phyloP scores from a whole-genome alignment of 2,113 vertebrate species.

The Halcyon malimbica region DNA sequence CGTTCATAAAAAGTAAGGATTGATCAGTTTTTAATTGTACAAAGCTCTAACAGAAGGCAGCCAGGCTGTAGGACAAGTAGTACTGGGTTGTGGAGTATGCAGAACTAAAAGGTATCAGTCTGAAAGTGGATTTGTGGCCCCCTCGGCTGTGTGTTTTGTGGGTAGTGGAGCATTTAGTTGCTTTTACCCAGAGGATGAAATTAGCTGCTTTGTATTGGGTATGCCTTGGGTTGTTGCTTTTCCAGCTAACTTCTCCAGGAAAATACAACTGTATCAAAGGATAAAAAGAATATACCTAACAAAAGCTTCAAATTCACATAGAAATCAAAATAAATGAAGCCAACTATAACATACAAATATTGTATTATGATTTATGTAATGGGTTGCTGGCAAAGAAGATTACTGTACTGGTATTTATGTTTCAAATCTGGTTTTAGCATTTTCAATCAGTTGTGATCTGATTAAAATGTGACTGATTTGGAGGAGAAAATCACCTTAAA shows the following conservation, averaged over 20 bases:
- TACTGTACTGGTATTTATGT: slow-evolving; percentile 42
- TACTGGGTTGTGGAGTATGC: neutral
- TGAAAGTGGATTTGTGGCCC: neutral
- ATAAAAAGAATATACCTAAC: neutral
- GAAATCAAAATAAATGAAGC: slow-evolving; percentile 36
- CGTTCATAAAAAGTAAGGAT: neutral
- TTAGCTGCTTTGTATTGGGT: neutral
- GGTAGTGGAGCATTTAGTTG: neutral
- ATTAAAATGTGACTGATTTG: slow-evolving; percentile 55
- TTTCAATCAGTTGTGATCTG: slow-evolving; percentile 54
- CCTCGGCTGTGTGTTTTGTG: neutral
- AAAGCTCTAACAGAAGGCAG: neutral
- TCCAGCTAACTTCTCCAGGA: neutral
- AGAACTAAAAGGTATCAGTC: neutral
- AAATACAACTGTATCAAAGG: neutral
- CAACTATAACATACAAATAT: slow-evolving; percentile 46
- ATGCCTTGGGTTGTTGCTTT: neutral
- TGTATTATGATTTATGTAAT: slow-evolving; percentile 41
- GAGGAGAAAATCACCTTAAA: slow-evolving; percentile 47
- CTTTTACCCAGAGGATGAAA: slow-evolving; percentile 13
- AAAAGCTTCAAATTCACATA: neutral
- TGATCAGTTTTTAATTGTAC: neutral
- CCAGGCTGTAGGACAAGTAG: neutral
- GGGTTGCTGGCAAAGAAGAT: slow-evolving; percentile 33
- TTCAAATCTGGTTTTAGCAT: slow-evolving; percentile 50